phyloP scores from a whole-genome alignment of 2,113 vertebrate genomes.

The Copsychus sechellarum region DNA sequence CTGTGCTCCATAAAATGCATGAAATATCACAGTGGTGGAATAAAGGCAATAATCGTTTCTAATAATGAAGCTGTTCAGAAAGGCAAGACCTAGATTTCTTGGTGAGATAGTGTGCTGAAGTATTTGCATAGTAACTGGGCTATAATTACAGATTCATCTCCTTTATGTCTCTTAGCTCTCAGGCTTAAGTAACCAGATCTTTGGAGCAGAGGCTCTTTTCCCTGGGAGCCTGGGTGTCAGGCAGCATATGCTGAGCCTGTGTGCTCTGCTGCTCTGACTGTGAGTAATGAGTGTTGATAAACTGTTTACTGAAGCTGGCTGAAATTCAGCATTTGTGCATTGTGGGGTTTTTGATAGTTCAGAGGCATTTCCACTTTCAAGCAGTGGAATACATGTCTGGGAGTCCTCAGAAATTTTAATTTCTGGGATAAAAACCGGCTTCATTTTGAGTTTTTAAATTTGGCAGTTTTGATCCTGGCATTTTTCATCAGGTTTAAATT shows the following conservation, averaged over 20 bases:
- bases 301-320: constrained; percentile 41
- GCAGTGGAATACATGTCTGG: background rate
- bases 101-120: constrained; percentile 22
- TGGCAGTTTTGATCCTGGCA: background rate
- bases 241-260: constrained; percentile 30
- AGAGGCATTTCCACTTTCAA: background rate
- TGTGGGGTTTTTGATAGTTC: background rate
- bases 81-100: constrained; percentile 56
- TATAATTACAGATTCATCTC: constrained; percentile 61
- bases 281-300: constrained; percentile 63
- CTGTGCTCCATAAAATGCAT: constrained; percentile 33
- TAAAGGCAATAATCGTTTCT: constrained; percentile 59
- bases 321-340: constrained; percentile 27
- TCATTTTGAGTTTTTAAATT: background rate
- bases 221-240: constrained; percentile 29
- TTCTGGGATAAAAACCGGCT: background rate
- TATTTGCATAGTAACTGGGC: constrained; percentile 48
- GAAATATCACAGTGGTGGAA: constrained; percentile 39
- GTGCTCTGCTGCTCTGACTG: constrained; percentile 35
- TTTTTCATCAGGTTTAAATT: background rate
- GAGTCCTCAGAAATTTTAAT: background rate
- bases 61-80: constrained; percentile 58
- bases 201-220: background rate
- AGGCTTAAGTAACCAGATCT: constrained; percentile 33
- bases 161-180: constrained; percentile 42